A percentile compares a stretch with the other conserved stretches of the same genome.
Conservation (phyloP, 2,888 invertebrate genomes). For the Diadromus collaris region DNA sequence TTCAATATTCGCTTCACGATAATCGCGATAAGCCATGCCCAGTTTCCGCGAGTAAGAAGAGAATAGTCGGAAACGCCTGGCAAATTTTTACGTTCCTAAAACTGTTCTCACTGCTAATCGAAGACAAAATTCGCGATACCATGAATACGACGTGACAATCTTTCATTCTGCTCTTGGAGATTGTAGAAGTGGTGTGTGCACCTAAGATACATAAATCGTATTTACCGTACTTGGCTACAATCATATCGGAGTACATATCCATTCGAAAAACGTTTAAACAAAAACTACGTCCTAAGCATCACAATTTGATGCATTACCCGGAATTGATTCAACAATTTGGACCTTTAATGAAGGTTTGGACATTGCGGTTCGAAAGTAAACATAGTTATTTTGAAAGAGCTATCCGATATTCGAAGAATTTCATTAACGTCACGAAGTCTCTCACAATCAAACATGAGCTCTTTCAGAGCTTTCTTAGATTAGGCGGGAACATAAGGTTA, state of each 20-base stretch:
- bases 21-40: slow-evolving; percentile 3
- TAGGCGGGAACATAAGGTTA: slow-evolving; percentile 39
- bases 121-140: slow-evolving; percentile 46
- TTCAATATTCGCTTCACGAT: slow-evolving; percentile 20
- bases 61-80: slow-evolving; percentile 46
- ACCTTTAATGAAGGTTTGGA: slow-evolving; percentile 60
- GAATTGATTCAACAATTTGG: slow-evolving; percentile 56
- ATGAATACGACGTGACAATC: slow-evolving; percentile 34
- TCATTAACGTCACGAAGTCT: slow-evolving; percentile 56
- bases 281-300: slow-evolving; percentile 60
- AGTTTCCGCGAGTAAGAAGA: slow-evolving; percentile 3
- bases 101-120: slow-evolving; percentile 43
- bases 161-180: slow-evolving; percentile 48
- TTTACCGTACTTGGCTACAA: slow-evolving; percentile 17
- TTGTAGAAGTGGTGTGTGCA: slow-evolving; percentile 50
- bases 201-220: slow-evolving; percentile 45
- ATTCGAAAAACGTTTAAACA: slow-evolving; percentile 13
- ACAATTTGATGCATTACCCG: slow-evolving; percentile 55
- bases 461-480: slow-evolving; percentile 48
- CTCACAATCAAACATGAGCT: slow-evolving; percentile 53
- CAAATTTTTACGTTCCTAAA: slow-evolving; percentile 48
- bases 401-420: slow-evolving; percentile 54
- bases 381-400: slow-evolving; percentile 63
- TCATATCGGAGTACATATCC: slow-evolving; percentile 47
- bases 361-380: slow-evolving; percentile 65